Evolutionary conservation across 2,888 invertebrate genomes (phyloP).

Genomic region (Euclidia mi): DNA sequence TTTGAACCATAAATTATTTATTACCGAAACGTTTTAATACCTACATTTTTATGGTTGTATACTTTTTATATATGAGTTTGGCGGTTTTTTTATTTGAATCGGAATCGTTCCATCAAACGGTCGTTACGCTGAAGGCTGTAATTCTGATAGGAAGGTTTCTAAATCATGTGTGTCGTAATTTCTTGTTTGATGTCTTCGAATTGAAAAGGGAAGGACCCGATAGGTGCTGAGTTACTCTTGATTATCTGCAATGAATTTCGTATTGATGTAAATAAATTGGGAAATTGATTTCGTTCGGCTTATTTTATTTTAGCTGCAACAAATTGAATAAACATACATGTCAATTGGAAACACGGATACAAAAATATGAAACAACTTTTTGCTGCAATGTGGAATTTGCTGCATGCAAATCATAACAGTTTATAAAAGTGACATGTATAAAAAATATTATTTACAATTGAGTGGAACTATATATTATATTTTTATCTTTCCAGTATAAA

Average conservation of each 20-base stretch:
- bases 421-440: too few relatives aligned
- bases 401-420: too few relatives aligned
- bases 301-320: too few relatives aligned
- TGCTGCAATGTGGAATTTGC: too few relatives aligned
- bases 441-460: too few relatives aligned
- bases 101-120: conserved; percentile 54
- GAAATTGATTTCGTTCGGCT: too few relatives aligned
- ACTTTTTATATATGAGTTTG: conserved; percentile 59
- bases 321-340: too few relatives aligned
- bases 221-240: not conserved
- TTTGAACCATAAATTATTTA: conserved; percentile 64
- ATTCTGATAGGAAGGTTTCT: conserved; percentile 31
- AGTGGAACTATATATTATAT: too few relatives aligned
- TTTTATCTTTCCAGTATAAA: too few relatives aligned
- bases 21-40: conserved; percentile 65
- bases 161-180: conserved; percentile 29
- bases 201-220: conserved; percentile 8
- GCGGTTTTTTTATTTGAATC: conserved; percentile 57
- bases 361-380: too few relatives aligned
- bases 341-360: too few relatives aligned
- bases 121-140: conserved; percentile 40
- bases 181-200: conserved; percentile 15
- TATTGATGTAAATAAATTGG: too few relatives aligned
- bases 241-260: not conserved
- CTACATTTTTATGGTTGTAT: conserved; percentile 59